These are phyloP conservation scores for Myotis pilosus DNA, from an alignment of 2,797 vertebrate species.

Conservation along the genomic window DNA sequence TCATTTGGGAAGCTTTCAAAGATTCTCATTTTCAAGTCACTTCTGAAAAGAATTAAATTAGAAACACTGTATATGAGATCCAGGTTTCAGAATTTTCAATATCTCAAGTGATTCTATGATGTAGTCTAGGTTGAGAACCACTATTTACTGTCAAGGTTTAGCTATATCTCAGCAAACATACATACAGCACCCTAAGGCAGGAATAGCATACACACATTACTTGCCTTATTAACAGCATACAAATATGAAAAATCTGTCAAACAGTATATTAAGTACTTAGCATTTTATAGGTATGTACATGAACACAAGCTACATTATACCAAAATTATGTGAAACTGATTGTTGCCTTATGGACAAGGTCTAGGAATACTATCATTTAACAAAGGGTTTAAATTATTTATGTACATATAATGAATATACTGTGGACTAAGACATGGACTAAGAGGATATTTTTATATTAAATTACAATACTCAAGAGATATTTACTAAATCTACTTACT, in stretches of 20 bases:
- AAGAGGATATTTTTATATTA: background rate
- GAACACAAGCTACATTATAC: background rate
- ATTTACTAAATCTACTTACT: background rate
- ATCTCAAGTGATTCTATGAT: background rate
- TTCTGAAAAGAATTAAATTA: background rate
- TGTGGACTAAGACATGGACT: background rate
- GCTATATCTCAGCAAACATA: background rate
- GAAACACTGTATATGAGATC: background rate
- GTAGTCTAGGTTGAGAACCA: background rate
- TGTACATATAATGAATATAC: background rate
- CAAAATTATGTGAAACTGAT: background rate
- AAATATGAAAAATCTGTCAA: background rate
- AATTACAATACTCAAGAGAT: background rate
- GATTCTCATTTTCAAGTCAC: background rate
- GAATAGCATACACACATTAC: background rate
- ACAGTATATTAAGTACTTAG: background rate
- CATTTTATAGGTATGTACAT: background rate
- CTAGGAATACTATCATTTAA: background rate
- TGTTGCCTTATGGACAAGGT: background rate
- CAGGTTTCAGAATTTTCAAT: background rate
- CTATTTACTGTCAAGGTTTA: background rate
- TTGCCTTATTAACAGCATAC: background rate
- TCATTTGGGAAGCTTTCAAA: background rate
- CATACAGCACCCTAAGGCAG: background rate
- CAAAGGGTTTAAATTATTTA: background rate